A percentile compares a stretch with the other conserved stretches of the same genome.
phyloP scores from a whole-genome alignment of 2,888 invertebrate species.

The Dynastes maya region DNA sequence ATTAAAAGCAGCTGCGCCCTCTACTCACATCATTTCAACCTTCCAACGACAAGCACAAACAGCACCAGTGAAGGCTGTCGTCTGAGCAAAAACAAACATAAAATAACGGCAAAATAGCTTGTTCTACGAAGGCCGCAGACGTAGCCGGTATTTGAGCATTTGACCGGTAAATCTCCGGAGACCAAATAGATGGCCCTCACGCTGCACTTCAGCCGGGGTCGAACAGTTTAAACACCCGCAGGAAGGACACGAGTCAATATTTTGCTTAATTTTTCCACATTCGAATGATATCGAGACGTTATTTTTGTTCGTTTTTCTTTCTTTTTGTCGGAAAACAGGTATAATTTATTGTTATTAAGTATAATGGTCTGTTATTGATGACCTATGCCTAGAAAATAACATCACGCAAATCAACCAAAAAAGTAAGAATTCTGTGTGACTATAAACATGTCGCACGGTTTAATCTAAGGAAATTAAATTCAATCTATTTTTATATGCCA shows the following conservation, averaged over 20 bases:
- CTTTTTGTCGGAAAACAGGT: not conserved
- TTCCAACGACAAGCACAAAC: slow-evolving; percentile 1
- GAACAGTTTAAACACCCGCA: slow-evolving; percentile 55
- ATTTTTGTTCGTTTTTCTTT: slow-evolving; percentile 41
- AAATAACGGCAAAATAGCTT: slow-evolving; percentile 43
- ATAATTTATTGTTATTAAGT: too few species aligned
- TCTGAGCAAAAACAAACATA: slow-evolving; percentile 42
- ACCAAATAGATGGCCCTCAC: slow-evolving; percentile 48
- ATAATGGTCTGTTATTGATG: too few species aligned
- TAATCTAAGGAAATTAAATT: too few species aligned
- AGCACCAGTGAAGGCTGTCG: slow-evolving; percentile 18
- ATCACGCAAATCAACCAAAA: too few species aligned
- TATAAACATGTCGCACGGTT: too few species aligned
- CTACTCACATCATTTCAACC: not conserved
- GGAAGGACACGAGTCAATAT: slow-evolving; percentile 58
- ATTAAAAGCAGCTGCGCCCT: not conserved
- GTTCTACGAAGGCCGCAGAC: slow-evolving; percentile 29
- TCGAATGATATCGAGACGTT: slow-evolving; percentile 1
- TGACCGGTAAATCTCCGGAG: slow-evolving; percentile 51
- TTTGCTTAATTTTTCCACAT: slow-evolving; percentile 55
- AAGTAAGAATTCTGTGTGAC: too few species aligned
- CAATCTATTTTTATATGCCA: too few species aligned
- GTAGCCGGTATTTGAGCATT: slow-evolving; percentile 48
- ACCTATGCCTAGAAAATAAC: too few species aligned
- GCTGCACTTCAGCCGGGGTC: slow-evolving; percentile 46